Percentiles rank a stretch among this genome's conserved stretches.
phyloP scores from a whole-genome alignment of 1,140 invertebrate species.

The Tetraneura akinire region DNA sequence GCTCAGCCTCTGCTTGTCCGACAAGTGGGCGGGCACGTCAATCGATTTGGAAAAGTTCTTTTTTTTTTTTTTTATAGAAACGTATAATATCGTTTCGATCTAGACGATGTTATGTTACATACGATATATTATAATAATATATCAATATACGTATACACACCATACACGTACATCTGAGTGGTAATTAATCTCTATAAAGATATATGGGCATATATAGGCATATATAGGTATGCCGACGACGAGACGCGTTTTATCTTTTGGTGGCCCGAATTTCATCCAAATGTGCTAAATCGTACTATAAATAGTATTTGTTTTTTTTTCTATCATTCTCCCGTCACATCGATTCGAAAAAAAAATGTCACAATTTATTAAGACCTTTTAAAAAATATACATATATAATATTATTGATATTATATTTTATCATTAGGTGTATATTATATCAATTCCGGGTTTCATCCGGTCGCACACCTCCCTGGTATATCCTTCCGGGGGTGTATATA shows the following conservation, averaged over 20 bases:
- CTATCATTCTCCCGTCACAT: not conserved
- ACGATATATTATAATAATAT: too few relatives aligned
- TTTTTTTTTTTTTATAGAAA: too few relatives aligned
- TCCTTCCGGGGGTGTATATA: too few relatives aligned
- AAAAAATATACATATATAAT: too few relatives aligned
- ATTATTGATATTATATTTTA: too few relatives aligned
- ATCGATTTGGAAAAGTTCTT: constrained; percentile 25
- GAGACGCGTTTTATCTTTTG: not conserved
- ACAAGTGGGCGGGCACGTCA: constrained; percentile 18
- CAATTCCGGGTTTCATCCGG: not conserved
- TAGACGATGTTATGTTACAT: too few relatives aligned
- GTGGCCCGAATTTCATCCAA: constrained; percentile 9
- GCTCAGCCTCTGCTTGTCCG: not conserved
- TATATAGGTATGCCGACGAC: not conserved
- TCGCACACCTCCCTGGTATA: not conserved
- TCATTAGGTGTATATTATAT: too few relatives aligned
- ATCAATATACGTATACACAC: too few relatives aligned
- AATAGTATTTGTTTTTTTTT: not conserved
- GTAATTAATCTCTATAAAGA: constrained; percentile 40
- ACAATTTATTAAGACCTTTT: not conserved
- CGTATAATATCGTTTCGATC: not conserved
- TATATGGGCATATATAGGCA: too few relatives aligned
- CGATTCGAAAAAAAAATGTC: not conserved
- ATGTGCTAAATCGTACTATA: not conserved
- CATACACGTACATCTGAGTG: not conserved